Conservation (phyloP, 2,797 vertebrate genomes). For the Sternarchorhynchus goeldii region DNA sequence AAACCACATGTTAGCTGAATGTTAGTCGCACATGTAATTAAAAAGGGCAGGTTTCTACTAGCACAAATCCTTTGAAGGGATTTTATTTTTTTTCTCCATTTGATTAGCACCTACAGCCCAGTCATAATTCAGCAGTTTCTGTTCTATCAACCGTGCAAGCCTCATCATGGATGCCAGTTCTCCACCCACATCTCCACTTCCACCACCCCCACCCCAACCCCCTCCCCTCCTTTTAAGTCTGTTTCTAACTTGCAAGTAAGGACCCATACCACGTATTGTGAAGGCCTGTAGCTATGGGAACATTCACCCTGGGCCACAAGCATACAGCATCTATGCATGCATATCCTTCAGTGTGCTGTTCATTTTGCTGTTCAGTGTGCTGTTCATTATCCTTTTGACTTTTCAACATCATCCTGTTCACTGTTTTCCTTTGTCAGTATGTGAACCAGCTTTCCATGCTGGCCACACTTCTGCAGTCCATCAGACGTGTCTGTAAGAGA, state of each 20-base stretch:
- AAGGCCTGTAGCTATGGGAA: slow-evolving; percentile 11
- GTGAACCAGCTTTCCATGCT: too few relatives aligned
- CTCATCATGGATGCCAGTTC: slow-evolving; percentile 1
- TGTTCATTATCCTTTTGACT: too few relatives aligned
- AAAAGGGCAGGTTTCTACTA: slow-evolving; percentile 84
- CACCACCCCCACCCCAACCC: background rate
- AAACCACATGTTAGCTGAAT: slow-evolving; percentile 77
- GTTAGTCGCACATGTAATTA: slow-evolving; percentile 82
- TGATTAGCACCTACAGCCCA: slow-evolving; percentile 32
- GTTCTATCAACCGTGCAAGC: background rate
- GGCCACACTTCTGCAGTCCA: too few relatives aligned
- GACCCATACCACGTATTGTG: slow-evolving; percentile 26
- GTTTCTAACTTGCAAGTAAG: slow-evolving; percentile 20
- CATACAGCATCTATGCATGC: background rate
- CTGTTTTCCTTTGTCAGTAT: too few relatives aligned
- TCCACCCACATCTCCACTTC: background rate
- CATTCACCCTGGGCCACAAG: background rate
- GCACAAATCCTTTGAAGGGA: slow-evolving; percentile 66
- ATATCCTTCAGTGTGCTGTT: too few relatives aligned
- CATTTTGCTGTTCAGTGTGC: too few relatives aligned
- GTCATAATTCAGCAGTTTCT: slow-evolving; percentile 12
- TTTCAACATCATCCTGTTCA: too few relatives aligned
- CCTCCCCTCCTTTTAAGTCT: background rate
- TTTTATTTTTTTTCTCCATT: slow-evolving; percentile 26
- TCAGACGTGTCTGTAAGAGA: too few relatives aligned